These are phyloP conservation scores for Tragelaphus eurycerus DNA, from an alignment of 2,797 vertebrate genomes.

Conservation along the genomic window DNA sequence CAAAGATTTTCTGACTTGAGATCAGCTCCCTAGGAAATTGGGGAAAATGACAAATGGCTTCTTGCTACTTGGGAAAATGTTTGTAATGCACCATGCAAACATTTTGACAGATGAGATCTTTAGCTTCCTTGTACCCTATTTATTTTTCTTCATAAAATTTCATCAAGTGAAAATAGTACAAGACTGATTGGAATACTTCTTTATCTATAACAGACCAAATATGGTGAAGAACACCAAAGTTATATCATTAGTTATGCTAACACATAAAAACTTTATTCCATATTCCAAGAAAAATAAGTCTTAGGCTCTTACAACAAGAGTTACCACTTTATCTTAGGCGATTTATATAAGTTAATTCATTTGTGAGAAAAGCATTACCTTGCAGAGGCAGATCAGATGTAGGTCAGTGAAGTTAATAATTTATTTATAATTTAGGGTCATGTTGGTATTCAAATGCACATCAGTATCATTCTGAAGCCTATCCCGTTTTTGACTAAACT, in stretches of 20 bases:
- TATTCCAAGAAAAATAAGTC: conserved; percentile 67
- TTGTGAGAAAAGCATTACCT: conserved; percentile 12
- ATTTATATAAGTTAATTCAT: neutral
- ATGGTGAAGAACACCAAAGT: conserved; percentile 24
- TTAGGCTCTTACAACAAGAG: neutral
- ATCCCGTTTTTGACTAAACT: neutral
- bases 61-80: conserved; percentile 64
- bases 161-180: conserved; percentile 42
- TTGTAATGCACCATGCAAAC: conserved; percentile 62
- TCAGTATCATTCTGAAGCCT: neutral
- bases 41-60: conserved; percentile 61
- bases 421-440: neutral
- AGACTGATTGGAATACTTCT: neutral
- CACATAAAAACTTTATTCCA: conserved; percentile 49
- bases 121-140: conserved; percentile 37
- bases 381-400: neutral
- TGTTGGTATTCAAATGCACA: neutral
- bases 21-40: conserved; percentile 33
- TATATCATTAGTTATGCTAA: conserved; percentile 44
- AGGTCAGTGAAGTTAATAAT: neutral
- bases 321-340: conserved; percentile 13
- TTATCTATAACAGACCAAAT: conserved; percentile 26
- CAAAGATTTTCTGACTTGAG: conserved; percentile 60
- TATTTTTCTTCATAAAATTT: conserved; percentile 68
- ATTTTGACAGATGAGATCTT: conserved; percentile 74